Conservation (phyloP, 37 sponge, comb jelly and placozoan genomes). For the Aphrocallistes beatrix region DNA sequence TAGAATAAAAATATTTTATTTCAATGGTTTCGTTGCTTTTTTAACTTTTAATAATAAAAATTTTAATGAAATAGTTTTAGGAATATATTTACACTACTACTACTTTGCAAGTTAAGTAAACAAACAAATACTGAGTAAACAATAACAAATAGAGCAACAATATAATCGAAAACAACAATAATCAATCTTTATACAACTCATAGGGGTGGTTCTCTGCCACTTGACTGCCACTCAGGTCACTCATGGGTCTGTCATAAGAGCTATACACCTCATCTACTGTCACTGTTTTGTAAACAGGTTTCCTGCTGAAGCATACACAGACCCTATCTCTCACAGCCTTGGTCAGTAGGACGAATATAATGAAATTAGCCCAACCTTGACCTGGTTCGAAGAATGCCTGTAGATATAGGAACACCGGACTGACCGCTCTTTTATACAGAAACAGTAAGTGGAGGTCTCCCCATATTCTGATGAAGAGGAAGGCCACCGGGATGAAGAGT, state of each 20-base stretch:
- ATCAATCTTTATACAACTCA: neutral
- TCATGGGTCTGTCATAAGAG: neutral
- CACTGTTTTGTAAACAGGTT: neutral
- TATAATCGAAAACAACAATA: neutral
- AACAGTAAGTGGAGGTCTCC: neutral
- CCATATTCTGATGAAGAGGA: neutral
- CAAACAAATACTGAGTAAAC: neutral
- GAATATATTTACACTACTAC: neutral
- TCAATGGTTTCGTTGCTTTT: no score
- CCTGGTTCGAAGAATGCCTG: constrained; percentile 9
- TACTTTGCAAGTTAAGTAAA: neutral
- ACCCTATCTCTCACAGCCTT: neutral
- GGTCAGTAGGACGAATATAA: neutral
- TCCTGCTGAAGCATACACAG: neutral
- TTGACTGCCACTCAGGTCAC: neutral
- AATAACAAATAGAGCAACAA: neutral
- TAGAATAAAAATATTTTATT: no score
- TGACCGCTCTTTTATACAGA: neutral
- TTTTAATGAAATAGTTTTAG: neutral
- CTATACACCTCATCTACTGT: neutral
- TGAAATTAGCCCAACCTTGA: neutral
- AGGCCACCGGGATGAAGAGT: neutral
- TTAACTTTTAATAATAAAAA: no score
- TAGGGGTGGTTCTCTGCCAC: neutral
- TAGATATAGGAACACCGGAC: neutral